Evolutionary conservation across 1,140 invertebrate species (phyloP).

Genomic region (Drosophila bipectinata): DNA sequence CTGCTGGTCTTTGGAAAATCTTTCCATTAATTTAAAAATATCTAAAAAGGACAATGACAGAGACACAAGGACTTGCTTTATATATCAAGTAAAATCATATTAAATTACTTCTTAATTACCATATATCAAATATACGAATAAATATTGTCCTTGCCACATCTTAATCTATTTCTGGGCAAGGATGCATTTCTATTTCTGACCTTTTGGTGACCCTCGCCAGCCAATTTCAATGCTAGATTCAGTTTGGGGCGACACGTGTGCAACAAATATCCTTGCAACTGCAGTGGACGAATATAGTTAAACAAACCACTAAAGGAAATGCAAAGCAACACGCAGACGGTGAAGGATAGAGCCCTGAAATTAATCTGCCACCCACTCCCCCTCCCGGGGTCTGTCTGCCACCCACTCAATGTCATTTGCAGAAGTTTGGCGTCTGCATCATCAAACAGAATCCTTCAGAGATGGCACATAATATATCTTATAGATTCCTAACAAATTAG

Average conservation of each 20-base stretch:
- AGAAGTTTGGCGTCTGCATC: slow-evolving; percentile 36
- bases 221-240: slow-evolving; percentile 17
- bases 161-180: slow-evolving; percentile 22
- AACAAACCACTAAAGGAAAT: slow-evolving; percentile 37
- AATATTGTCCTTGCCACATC: neutral
- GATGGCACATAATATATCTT: neutral
- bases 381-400: slow-evolving; percentile 9
- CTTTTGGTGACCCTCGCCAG: slow-evolving; percentile 32
- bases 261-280: slow-evolving; percentile 35
- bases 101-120: no score
- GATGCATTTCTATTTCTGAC: slow-evolving; percentile 21
- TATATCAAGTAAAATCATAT: no score
- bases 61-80: no score
- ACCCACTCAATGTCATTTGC: slow-evolving; percentile 67
- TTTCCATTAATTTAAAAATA: neutral
- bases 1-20: no score
- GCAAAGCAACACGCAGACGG: slow-evolving; percentile 24
- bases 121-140: neutral
- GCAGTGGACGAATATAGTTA: slow-evolving; percentile 14
- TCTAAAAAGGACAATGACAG: neutral
- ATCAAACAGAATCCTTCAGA: slow-evolving; percentile 21
- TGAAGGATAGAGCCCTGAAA: slow-evolving; percentile 55
- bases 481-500: no score
- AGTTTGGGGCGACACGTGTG: slow-evolving; percentile 34
- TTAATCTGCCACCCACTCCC: slow-evolving; percentile 20